Evolutionary conservation across 2,797 vertebrate species (phyloP).

Genomic region (Chelon labrosus): DNA sequence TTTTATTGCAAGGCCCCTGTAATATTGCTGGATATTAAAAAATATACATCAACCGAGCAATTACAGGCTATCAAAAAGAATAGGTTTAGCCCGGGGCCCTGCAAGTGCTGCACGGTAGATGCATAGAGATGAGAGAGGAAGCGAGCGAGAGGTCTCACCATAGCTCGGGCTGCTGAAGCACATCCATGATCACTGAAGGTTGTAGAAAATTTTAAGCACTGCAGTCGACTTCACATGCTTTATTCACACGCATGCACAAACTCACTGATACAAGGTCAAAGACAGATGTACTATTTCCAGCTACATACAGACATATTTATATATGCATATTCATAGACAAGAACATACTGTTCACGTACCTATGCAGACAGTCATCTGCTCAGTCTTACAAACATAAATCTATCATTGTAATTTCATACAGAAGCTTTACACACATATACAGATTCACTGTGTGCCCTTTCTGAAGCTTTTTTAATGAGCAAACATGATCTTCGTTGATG

Average conservation of each 20-base stretch:
- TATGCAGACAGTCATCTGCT: constrained; percentile 10
- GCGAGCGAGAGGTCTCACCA: constrained; percentile 51
- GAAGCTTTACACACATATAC: not conserved
- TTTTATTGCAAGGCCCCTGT: constrained; percentile 82
- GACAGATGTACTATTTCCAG: constrained; percentile 16
- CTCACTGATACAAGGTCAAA: constrained; percentile 46
- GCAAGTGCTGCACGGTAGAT: constrained; percentile 60
- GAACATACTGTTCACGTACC: constrained; percentile 3
- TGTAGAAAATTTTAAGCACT: constrained; percentile 37
- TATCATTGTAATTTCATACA: not conserved
- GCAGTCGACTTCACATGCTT: constrained; percentile 32
- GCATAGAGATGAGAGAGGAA: constrained; percentile 69
- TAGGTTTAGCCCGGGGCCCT: constrained; percentile 77
- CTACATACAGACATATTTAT: constrained; percentile 9
- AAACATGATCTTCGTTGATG: constrained; percentile 34
- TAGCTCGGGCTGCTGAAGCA: constrained; percentile 39
- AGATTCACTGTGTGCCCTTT: constrained; percentile 34
- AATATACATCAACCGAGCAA: constrained; percentile 87
- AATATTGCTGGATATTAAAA: constrained; percentile 87
- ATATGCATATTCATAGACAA: constrained; percentile 19
- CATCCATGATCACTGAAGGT: constrained; percentile 34
- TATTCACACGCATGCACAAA: constrained; percentile 23
- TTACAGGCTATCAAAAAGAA: constrained; percentile 85
- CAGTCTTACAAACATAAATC: constrained; percentile 11
- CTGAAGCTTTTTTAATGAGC: constrained; percentile 21